phyloP scores from a whole-genome alignment of 2,113 vertebrate species.

The Brachypteracias leptosomus region DNA sequence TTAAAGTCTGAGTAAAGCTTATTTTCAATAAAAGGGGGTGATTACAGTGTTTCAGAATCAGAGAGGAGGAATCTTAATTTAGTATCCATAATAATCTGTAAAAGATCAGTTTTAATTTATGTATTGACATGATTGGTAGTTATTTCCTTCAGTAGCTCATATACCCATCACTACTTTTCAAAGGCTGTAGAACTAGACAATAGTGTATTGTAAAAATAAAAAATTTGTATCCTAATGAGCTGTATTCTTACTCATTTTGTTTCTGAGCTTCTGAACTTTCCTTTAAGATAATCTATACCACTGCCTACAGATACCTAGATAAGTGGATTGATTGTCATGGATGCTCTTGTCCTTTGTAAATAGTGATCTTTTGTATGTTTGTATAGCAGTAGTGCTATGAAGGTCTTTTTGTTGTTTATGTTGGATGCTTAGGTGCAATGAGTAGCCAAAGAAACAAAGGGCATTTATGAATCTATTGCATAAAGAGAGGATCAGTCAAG shows the following conservation, averaged over 20 bases:
- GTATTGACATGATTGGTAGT: not conserved
- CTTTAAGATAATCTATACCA: not conserved
- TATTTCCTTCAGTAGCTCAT: not conserved
- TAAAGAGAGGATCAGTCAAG: not conserved
- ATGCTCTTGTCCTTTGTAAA: not conserved
- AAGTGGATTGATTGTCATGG: not conserved
- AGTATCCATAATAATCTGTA: not conserved
- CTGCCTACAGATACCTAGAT: not conserved
- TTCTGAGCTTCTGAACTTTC: not conserved
- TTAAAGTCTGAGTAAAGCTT: slow-evolving; percentile 7
- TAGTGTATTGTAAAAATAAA: not conserved
- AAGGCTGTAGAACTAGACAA: not conserved
- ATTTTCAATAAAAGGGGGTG: not conserved
- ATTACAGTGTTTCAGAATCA: not conserved
- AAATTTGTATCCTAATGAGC: not conserved
- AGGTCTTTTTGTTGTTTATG: not conserved
- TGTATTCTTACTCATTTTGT: not conserved
- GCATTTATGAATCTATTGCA: fast-evolving
- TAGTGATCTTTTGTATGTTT: not conserved
- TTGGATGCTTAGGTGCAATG: not conserved
- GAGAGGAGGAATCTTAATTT: not conserved
- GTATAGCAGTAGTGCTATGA: not conserved
- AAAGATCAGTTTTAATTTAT: not conserved
- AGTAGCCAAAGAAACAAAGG: not conserved
- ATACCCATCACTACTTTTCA: not conserved